Evolutionary conservation across 2,113 vertebrate species (phyloP).

Genomic region (Bubalus kerabau): DNA sequence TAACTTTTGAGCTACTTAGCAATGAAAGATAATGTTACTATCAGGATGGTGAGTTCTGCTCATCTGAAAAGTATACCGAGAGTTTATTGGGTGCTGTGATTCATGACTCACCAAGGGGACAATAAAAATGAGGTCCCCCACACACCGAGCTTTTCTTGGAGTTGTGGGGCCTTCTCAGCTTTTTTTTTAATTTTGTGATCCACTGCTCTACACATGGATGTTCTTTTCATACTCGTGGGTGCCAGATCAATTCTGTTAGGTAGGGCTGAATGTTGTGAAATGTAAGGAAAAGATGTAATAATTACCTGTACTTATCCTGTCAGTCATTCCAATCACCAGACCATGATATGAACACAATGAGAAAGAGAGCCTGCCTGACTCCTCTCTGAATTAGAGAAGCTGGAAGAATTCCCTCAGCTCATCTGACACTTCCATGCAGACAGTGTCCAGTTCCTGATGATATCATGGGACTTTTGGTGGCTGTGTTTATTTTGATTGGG

Average conservation of each 20-base stretch:
- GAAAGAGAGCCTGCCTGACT: background rate
- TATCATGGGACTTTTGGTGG: background rate
- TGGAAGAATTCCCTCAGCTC: background rate
- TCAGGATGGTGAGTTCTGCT: background rate
- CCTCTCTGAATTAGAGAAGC: background rate
- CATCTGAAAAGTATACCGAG: background rate
- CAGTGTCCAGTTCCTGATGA: background rate
- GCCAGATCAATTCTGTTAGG: background rate
- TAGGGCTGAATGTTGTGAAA: background rate
- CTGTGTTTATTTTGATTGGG: background rate
- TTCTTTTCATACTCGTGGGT: background rate
- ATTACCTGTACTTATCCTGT: background rate
- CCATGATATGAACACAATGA: background rate
- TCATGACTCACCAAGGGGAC: background rate
- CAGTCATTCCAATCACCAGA: background rate
- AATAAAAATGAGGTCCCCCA: background rate
- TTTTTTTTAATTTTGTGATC: background rate
- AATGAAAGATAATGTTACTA: background rate
- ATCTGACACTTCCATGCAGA: background rate
- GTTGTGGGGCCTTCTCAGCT: background rate
- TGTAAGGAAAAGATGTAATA: background rate
- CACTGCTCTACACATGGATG: background rate
- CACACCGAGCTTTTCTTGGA: background rate
- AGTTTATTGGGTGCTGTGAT: background rate
- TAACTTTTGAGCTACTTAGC: slow-evolving; percentile 11